These are phyloP conservation scores for Drosophila kambysellisi DNA, from an alignment of 2,888 invertebrate genomes.

Conservation along the genomic window DNA sequence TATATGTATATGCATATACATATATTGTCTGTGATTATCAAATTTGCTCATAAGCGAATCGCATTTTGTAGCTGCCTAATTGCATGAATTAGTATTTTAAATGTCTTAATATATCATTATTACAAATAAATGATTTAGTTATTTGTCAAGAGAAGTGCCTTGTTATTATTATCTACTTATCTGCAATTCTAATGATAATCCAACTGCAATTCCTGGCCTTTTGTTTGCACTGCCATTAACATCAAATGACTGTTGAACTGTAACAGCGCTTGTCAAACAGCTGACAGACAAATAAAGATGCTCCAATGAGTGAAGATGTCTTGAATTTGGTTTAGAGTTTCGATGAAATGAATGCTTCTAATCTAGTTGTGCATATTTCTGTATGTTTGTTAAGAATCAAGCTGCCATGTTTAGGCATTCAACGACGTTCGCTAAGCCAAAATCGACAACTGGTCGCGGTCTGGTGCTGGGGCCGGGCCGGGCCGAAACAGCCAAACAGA, in stretches of 20 bases:
- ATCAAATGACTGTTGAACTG: slow-evolving; percentile 27
- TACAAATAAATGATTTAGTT: not conserved
- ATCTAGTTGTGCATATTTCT: slow-evolving; percentile 36
- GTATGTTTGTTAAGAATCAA: slow-evolving; percentile 49
- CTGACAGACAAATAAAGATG: slow-evolving; percentile 31
- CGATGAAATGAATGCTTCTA: slow-evolving; percentile 21
- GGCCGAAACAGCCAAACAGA: not conserved
- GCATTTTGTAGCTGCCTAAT: slow-evolving; percentile 5
- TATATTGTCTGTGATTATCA: slow-evolving; percentile 32
- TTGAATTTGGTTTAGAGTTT: slow-evolving; percentile 7
- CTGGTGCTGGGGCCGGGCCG: slow-evolving; percentile 7
- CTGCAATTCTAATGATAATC: slow-evolving; percentile 1
- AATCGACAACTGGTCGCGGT: slow-evolving; percentile 37
- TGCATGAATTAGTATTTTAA: slow-evolving; percentile 11
- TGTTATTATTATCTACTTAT: not conserved
- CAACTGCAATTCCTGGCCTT: not conserved
- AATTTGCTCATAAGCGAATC: slow-evolving; percentile 1
- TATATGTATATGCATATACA: no score
- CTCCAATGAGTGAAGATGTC: slow-evolving; percentile 15
- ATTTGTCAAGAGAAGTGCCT: not conserved
- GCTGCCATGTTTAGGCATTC: slow-evolving; percentile 70
- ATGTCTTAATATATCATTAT: not conserved
- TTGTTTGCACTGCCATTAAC: slow-evolving; percentile 21
- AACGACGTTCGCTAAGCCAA: slow-evolving; percentile 49
- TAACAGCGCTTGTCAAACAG: slow-evolving; percentile 32